Conservation (phyloP, 53 echinoderm and acorn worm species). For the Antedon mediterranea region DNA sequence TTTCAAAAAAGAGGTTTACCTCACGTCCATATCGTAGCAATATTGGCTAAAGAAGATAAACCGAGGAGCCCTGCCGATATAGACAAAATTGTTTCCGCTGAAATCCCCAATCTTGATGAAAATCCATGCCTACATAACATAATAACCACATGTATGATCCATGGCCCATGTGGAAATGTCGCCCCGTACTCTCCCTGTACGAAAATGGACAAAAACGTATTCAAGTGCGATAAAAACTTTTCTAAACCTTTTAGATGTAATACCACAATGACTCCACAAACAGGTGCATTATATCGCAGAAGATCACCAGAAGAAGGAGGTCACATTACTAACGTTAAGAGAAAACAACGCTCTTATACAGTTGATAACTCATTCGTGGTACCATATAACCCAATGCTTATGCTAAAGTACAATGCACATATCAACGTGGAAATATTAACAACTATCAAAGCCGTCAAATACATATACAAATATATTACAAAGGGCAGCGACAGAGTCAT, state of each 20-base stretch:
- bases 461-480: slow-evolving; percentile 8
- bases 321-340: neutral
- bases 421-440: no score
- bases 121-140: neutral
- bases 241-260: no score
- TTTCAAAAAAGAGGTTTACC: slow-evolving; percentile 3
- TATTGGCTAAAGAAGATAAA: neutral
- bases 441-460: slow-evolving; percentile 1
- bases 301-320: slow-evolving; percentile 1
- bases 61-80: neutral
- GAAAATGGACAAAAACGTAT: no score
- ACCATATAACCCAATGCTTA: slow-evolving; percentile 2
- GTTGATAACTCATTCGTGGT: neutral
- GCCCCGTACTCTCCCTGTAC: no score
- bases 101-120: neutral
- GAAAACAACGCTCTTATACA: neutral
- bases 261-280: neutral
- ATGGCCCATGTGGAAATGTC: slow-evolving; percentile 11
- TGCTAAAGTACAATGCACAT: neutral
- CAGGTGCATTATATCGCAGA: neutral
- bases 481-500: neutral
- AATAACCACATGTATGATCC: no score
- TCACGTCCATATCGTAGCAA: neutral
- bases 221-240: no score
- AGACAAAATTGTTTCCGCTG: no score